These are phyloP conservation scores for Steromphala cineraria DNA, from an alignment of 2,888 invertebrate genomes.

Conservation along the genomic window DNA sequence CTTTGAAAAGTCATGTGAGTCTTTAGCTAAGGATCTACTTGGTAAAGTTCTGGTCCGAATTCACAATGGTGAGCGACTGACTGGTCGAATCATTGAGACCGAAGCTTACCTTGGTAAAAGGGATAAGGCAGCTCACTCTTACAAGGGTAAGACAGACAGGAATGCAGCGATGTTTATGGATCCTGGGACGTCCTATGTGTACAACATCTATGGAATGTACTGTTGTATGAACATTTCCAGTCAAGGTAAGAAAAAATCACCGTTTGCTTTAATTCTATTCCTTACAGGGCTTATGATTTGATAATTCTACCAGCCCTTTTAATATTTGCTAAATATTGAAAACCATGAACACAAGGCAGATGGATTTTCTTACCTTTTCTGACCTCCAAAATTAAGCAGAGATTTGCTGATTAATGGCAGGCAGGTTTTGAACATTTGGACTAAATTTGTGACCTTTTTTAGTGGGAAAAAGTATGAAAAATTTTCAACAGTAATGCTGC, in stretches of 20 bases:
- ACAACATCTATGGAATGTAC: conserved; percentile 86
- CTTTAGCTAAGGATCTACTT: conserved; percentile 79
- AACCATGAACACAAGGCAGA: too few relatives aligned
- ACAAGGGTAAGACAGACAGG: conserved; percentile 79
- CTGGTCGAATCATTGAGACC: conserved; percentile 84
- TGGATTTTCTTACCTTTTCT: too few relatives aligned
- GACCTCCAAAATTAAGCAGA: too few relatives aligned
- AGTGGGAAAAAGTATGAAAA: too few relatives aligned
- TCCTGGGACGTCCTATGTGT: conserved; percentile 84
- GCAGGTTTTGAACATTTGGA: too few relatives aligned
- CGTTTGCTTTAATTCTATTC: too few relatives aligned
- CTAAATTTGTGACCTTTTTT: too few relatives aligned
- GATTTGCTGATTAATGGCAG: too few relatives aligned
- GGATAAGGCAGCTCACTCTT: conserved; percentile 83
- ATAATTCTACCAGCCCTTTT: too few relatives aligned
- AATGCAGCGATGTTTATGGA: conserved; percentile 85
- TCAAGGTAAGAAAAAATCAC: conserved; percentile 75
- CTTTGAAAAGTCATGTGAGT: conserved; percentile 64
- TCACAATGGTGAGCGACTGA: conserved; percentile 76
- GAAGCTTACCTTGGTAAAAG: conserved; percentile 83
- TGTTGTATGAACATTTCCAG: conserved; percentile 85
- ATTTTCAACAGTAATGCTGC: too few relatives aligned
- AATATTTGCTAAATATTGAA: too few relatives aligned
- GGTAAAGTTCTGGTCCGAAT: conserved; percentile 81
- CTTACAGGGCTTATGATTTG: too few relatives aligned